Evolutionary conservation across 2,797 vertebrate genomes (phyloP).

Genomic region (Amblyopsis hoosieri): DNA sequence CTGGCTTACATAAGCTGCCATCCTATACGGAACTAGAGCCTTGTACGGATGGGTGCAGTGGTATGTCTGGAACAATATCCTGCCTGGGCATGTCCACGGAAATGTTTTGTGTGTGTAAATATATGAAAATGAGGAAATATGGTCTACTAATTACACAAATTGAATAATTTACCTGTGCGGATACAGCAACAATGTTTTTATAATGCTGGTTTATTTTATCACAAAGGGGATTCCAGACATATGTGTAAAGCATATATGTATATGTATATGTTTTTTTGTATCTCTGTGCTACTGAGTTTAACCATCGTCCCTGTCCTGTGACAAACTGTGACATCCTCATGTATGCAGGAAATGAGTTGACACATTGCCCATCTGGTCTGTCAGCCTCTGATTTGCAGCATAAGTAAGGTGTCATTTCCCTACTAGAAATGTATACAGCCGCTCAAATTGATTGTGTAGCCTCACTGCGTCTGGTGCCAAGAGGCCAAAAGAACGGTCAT

Average conservation of each 20-base stretch:
- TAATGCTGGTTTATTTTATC: too few relatives aligned
- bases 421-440: conserved; percentile 71
- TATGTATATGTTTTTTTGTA: not conserved
- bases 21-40: conserved; percentile 49
- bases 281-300: conserved; percentile 1
- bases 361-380: conserved; percentile 80
- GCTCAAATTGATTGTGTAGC: conserved; percentile 83
- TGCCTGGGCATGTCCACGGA: conserved; percentile 3
- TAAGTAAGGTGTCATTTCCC: conserved; percentile 79
- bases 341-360: conserved; percentile 34
- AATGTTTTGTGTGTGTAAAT: not conserved
- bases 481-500: conserved; percentile 77
- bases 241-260: not conserved
- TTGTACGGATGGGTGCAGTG: conserved; percentile 27
- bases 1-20: conserved; percentile 61
- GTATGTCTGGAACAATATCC: conserved; percentile 36
- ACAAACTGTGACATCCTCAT: conserved; percentile 22
- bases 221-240: too few relatives aligned
- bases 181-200: too few relatives aligned
- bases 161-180: too few relatives aligned
- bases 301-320: not conserved
- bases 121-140: too few relatives aligned
- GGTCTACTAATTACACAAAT: too few relatives aligned
- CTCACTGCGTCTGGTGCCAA: conserved; percentile 71
- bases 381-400: conserved; percentile 75